Evolutionary conservation across 2,888 invertebrate genomes (phyloP), one percentile per base, ranked within the genome.

Genomic region (Pherbina coryleti): DNA sequence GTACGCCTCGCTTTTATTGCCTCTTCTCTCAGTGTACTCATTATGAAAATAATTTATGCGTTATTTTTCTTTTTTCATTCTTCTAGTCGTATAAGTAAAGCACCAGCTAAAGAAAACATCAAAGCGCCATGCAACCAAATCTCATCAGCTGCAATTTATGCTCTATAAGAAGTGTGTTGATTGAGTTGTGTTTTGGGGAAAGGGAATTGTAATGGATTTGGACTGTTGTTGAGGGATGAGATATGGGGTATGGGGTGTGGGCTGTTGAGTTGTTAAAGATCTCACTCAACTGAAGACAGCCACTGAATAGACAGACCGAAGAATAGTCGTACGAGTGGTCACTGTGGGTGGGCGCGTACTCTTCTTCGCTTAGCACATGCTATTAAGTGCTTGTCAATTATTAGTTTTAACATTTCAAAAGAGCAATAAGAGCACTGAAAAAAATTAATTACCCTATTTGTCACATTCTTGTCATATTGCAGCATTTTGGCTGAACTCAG

Each of bases 331-430:
- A 55, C 37, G 22, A 28, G 17, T 9, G 69, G 51, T 17, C 69
- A 25, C 69, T 22, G 69, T 69, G 69, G 69, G 69, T 72, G 72
- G 51, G 60, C 44, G 8, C 37, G 9, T 44, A 25, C 14, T n/a
- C n/a, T 37, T 14, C n/a, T 19, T 19, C 67, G 19, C 19, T 22
- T n/a, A 34, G 19, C 67, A 34, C 55, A 55, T 34, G 31, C n/a
- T 19, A 67, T 72, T 72, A 60, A 72, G 72, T 72, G 72, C 72
- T 72, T 72, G 72, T 72, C 72, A 72, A 72, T 72, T 72, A 57
- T 37, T 22, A 72, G 44, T 53, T 60, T 34, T 72, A 60, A 60
- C 72, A 37, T 69, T 69, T 51, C 53, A 71, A 55, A 31, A 5
- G 17, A 31, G 55, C 53, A 55, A 55, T 31, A 71, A 11, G 44